phyloP scores from a whole-genome alignment of 2,113 vertebrate species.

The Mugil cephalus region DNA sequence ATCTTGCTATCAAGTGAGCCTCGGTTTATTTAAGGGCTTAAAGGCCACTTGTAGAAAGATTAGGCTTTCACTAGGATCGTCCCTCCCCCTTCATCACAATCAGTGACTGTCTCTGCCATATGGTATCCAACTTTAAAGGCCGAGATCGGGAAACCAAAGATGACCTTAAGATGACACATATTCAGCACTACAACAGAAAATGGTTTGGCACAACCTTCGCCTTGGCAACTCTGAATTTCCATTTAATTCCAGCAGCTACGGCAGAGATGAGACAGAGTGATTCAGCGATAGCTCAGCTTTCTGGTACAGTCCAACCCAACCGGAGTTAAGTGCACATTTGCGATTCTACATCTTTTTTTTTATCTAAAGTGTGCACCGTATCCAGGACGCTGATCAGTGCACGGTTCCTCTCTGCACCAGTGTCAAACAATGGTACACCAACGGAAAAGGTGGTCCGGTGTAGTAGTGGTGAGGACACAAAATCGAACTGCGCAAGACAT shows the following conservation, averaged over 20 bases:
- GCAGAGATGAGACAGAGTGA: conserved; percentile 7
- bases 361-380: too few relatives aligned
- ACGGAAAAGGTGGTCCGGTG: too few relatives aligned
- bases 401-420: too few relatives aligned
- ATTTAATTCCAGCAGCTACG: conserved; percentile 8
- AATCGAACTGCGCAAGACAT: too few relatives aligned
- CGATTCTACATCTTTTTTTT: too few relatives aligned
- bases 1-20: not conserved
- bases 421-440: too few relatives aligned
- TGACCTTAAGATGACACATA: too few relatives aligned
- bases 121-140: too few relatives aligned
- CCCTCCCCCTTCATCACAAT: conserved; percentile 1
- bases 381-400: too few relatives aligned
- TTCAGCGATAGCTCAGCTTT: conserved; percentile 41
- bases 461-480: too few relatives aligned
- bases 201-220: conserved; percentile 2
- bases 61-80: conserved; percentile 26
- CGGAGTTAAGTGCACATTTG: too few relatives aligned
- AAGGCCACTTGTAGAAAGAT: conserved; percentile 37
- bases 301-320: conserved; percentile 20
- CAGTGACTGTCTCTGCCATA: not conserved
- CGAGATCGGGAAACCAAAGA: too few relatives aligned
- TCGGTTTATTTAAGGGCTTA: conserved; percentile 35
- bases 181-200: not conserved
- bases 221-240: conserved; percentile 10